Evolutionary conservation across 2,888 invertebrate genomes (phyloP), one percentile per base, ranked within the genome.

Genomic region (Lagria hirta): DNA sequence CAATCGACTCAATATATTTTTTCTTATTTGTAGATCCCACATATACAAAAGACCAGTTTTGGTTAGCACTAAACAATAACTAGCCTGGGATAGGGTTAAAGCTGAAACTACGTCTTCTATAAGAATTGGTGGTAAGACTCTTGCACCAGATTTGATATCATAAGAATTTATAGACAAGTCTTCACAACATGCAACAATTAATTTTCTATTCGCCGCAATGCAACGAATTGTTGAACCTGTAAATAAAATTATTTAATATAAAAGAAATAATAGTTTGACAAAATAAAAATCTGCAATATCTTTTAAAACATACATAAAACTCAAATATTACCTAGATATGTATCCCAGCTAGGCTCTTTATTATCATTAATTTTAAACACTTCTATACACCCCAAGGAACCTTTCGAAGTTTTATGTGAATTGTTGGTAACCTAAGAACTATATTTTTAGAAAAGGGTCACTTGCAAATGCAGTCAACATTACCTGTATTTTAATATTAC

Each of bases 301-400:
- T n/a, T n/a, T n/a, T n/a, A n/a, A n/a, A n/a, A n/a, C n/a, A n/a
- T n/a, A n/a, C n/a, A n/a, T n/a, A n/a, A n/a, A n/a, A n/a, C n/a
- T n/a, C n/a, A n/a, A n/a, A n/a, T n/a, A n/a, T 48, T 65, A 81
- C 82, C 83, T 57, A 84, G 72, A 62, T 81, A 84, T 3, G 81
- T 81, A 55, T 85, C 84, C 86, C 86, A 86, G 1, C 81, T 73
- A 1, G 80, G 79, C 45, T 82, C 81, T 38, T 75, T 75, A n/a
- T 76, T 76, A 0, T 73, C 74, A 0, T 70, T 75, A 55, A 74
- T 78, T 62, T 77, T 80, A 44, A 71, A 76, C 51, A 73, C 74
- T 68, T 79, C 83, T 55, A 77, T 73, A 58, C 72, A 76, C 0
- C 80, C 73, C 30, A 81, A 62, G 15, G 79, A 71, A 1, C 83